phyloP scores from a whole-genome alignment of 2,797 vertebrate genomes.

The Karalla daura region DNA sequence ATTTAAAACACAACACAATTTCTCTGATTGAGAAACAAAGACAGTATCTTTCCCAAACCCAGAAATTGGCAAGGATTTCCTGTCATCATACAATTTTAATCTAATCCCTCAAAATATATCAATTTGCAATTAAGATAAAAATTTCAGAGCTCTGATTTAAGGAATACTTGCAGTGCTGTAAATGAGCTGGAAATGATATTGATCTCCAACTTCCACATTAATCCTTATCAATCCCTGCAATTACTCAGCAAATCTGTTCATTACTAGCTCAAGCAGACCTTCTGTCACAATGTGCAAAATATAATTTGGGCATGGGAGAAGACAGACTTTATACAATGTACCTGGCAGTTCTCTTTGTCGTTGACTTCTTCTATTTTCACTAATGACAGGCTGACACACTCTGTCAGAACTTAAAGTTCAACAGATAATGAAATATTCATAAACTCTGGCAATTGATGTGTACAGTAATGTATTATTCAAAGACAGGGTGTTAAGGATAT shows the following conservation, averaged over 20 bases:
- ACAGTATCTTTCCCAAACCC: constrained; percentile 29
- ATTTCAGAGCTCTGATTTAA: constrained; percentile 55
- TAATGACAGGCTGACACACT: neutral
- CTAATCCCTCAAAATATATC: constrained; percentile 38
- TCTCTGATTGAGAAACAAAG: constrained; percentile 11
- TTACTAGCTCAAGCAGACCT: constrained; percentile 21
- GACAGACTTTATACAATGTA: constrained; percentile 12
- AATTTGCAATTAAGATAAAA: constrained; percentile 66
- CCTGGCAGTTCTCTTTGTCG: too few species aligned
- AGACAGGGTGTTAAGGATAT: neutral
- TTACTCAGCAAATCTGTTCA: constrained; percentile 61
- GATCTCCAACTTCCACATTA: constrained; percentile 55
- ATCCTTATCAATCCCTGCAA: constrained; percentile 56
- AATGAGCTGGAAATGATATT: constrained; percentile 65
- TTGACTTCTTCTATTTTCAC: too few species aligned
- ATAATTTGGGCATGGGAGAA: neutral
- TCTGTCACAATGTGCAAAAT: constrained; percentile 17
- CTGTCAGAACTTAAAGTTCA: neutral
- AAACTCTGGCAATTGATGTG: constrained; percentile 3
- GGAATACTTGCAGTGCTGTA: constrained; percentile 57
- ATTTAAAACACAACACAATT: neutral
- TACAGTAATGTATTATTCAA: constrained; percentile 20
- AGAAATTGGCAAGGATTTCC: constrained; percentile 37
- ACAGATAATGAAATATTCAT: constrained; percentile 4
- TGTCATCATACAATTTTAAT: constrained; percentile 34